Evolutionary conservation across 1,140 invertebrate genomes (phyloP).

Genomic region (Wiebesia pumilae): DNA sequence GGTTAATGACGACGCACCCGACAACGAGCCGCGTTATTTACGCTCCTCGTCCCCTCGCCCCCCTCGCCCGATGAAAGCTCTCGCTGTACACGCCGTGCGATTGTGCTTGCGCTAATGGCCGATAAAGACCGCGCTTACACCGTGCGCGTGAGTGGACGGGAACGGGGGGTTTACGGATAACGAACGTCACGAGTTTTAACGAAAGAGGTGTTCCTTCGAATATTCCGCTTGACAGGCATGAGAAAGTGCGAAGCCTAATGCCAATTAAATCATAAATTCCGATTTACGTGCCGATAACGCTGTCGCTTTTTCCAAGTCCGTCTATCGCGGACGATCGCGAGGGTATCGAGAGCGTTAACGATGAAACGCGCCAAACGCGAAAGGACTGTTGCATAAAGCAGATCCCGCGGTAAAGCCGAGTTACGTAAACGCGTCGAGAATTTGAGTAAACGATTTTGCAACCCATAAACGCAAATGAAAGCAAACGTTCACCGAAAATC

Average conservation of each 20-base stretch:
- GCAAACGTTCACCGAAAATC: not conserved
- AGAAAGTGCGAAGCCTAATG: not conserved
- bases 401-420: slow-evolving; percentile 2
- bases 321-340: not conserved
- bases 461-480: not conserved
- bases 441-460: not conserved
- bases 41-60: slow-evolving; percentile 56
- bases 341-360: not conserved
- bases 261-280: not conserved
- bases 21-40: slow-evolving; percentile 71
- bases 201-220: not conserved
- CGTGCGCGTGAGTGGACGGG: too few species aligned
- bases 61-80: not conserved
- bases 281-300: not conserved
- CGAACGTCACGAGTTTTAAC: too few species aligned
- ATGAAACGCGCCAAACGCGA: too few species aligned
- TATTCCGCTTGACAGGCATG: not conserved
- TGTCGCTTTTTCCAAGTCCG: not conserved
- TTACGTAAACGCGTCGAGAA: not conserved
- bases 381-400: slow-evolving; percentile 9
- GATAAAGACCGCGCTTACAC: not conserved
- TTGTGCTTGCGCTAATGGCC: not conserved
- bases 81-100: not conserved
- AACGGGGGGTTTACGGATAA: too few species aligned
- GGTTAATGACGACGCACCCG: slow-evolving; percentile 56